These are phyloP conservation scores for Passer domesticus DNA, from an alignment of 2,113 vertebrate species.

Conservation along the genomic window DNA sequence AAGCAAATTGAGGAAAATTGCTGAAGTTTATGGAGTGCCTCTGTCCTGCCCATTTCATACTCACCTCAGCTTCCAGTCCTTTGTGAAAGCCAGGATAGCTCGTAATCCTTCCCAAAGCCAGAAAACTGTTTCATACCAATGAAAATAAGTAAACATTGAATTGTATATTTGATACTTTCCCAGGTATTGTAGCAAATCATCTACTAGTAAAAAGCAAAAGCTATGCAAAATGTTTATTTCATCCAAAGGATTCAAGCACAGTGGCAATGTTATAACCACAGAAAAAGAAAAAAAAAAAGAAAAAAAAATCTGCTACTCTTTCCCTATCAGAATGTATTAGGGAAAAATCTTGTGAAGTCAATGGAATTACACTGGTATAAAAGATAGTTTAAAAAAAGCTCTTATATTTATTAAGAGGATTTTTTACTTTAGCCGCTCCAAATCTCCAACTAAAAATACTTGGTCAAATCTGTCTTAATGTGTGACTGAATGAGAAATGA, in stretches of 20 bases:
- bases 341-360: conserved; percentile 36
- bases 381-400: conserved; percentile 27
- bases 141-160: not conserved
- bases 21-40: not conserved
- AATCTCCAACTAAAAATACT: conserved; percentile 62
- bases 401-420: conserved; percentile 62
- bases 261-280: not conserved
- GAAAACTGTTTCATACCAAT: not conserved
- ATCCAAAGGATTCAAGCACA: not conserved
- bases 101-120: not conserved
- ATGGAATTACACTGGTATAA: conserved; percentile 44
- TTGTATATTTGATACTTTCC: not conserved
- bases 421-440: conserved; percentile 37
- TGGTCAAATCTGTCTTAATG: conserved; percentile 52
- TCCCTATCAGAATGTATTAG: not conserved
- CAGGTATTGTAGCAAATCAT: not conserved
- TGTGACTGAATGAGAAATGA: conserved; percentile 31
- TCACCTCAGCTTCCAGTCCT: not conserved
- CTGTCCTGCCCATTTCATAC: not conserved
- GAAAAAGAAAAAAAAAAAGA: not conserved
- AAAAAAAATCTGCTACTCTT: not conserved
- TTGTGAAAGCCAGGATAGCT: not conserved
- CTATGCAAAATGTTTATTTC: not conserved
- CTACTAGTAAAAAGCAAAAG: not conserved
- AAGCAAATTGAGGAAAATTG: conserved; percentile 8